phyloP scores from a whole-genome alignment of 2,113 vertebrate species.

The Crotalus viridis region DNA sequence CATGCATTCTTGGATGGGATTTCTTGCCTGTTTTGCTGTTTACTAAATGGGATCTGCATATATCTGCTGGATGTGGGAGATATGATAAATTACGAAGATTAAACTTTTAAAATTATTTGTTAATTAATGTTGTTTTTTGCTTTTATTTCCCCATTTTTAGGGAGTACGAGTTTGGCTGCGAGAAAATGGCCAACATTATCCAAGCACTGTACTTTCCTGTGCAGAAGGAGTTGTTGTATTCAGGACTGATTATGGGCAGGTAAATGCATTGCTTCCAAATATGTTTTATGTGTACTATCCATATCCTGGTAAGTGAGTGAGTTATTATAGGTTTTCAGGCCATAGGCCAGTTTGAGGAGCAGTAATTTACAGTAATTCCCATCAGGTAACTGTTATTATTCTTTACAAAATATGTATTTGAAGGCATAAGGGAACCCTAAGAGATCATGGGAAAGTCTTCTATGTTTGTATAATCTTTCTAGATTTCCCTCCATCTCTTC shows the following conservation, averaged over 20 bases:
- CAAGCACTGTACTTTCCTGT: constrained; percentile 90
- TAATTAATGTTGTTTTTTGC: neutral
- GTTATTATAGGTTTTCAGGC: neutral
- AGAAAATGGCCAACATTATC: constrained; percentile 89
- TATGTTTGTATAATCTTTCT: neutral
- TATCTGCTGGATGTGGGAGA: neutral
- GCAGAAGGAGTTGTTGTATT: constrained; percentile 87
- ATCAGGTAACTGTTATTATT: neutral
- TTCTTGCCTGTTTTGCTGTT: constrained; percentile 4
- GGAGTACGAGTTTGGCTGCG: constrained; percentile 90
- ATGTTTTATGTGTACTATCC: neutral
- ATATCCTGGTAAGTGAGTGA: neutral
- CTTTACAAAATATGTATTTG: neutral
- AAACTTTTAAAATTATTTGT: neutral
- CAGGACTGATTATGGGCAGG: constrained; percentile 89
- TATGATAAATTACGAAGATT: constrained; percentile 10
- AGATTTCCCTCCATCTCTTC: neutral
- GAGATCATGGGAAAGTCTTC: neutral
- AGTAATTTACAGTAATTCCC: neutral
- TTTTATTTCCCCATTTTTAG: constrained; percentile 67
- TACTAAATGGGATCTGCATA: constrained; percentile 25
- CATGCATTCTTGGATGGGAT: constrained; percentile 2
- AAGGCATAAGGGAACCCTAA: neutral
- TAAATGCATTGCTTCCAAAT: constrained; percentile 44
- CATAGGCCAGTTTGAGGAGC: neutral